Conservation (phyloP, 53 echinoderm and acorn worm species). For the Actinopyga echinites region DNA sequence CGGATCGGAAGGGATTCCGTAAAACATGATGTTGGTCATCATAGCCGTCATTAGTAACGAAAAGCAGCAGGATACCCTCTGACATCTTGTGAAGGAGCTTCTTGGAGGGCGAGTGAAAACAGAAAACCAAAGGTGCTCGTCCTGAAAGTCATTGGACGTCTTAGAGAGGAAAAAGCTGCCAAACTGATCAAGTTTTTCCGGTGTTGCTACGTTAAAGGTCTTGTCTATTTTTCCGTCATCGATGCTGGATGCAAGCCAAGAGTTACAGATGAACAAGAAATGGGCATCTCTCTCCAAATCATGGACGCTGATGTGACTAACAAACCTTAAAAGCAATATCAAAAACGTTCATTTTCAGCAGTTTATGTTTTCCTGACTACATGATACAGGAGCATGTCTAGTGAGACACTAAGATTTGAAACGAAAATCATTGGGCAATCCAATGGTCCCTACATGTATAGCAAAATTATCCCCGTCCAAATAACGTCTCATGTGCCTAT, state of each 20-base stretch:
- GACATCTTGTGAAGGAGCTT: slow-evolving; percentile 86
- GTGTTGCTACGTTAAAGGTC: slow-evolving; percentile 57
- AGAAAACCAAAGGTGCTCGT: slow-evolving; percentile 94
- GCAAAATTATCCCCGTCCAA: too few species aligned
- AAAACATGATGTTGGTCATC: slow-evolving; percentile 98
- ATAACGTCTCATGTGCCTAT: too few species aligned
- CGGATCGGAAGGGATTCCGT: slow-evolving; percentile 72
- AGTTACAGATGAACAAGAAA: slow-evolving; percentile 77
- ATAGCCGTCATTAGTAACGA: slow-evolving; percentile 82
- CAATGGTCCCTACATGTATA: too few species aligned
- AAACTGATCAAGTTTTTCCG: slow-evolving; percentile 57
- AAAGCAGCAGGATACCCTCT: slow-evolving; percentile 87
- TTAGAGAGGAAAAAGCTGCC: slow-evolving; percentile 70
- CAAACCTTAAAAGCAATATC: slow-evolving; percentile 58
- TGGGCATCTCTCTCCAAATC: slow-evolving; percentile 74
- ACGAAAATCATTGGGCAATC: too few species aligned
- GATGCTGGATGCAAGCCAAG: slow-evolving; percentile 74
- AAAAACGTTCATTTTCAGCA: too few species aligned
- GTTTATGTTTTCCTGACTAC: too few species aligned
- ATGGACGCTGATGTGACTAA: slow-evolving; percentile 76
- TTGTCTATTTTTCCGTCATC: slow-evolving; percentile 65
- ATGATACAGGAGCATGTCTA: too few species aligned
- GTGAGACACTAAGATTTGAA: too few species aligned
- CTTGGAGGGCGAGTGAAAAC: slow-evolving; percentile 73
- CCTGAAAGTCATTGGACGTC: slow-evolving; percentile 71